These are phyloP conservation scores for Catocala sponsa DNA, from an alignment of 2,888 invertebrate species.

Conservation along the genomic window DNA sequence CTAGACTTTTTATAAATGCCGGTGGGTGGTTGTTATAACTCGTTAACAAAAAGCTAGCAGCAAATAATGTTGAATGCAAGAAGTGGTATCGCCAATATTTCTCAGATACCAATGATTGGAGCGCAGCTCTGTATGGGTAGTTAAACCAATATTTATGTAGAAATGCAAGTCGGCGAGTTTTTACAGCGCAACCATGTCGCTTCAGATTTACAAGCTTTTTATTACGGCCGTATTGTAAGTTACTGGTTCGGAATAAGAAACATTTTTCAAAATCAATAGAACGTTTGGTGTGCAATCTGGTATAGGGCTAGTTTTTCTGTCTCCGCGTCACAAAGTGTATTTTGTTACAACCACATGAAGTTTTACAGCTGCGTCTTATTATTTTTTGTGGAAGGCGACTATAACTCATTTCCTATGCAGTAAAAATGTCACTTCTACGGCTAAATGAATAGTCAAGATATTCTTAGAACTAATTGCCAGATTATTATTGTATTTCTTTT, in stretches of 20 bases:
- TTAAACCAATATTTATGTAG: conserved; percentile 75
- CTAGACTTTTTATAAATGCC: conserved; percentile 14
- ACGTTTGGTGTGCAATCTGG: conserved; percentile 32
- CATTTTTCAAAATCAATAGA: conserved; percentile 37
- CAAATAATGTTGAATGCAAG: conserved; percentile 36
- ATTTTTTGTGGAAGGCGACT: conserved; percentile 54
- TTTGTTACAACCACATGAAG: conserved; percentile 67
- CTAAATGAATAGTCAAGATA: conserved; percentile 59
- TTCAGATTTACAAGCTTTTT: conserved; percentile 54
- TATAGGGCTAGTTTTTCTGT: conserved; percentile 65
- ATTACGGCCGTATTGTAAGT: conserved; percentile 32
- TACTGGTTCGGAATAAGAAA: conserved; percentile 43
- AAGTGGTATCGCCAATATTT: conserved; percentile 48
- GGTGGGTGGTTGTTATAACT: conserved; percentile 20
- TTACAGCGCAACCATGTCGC: conserved; percentile 58
- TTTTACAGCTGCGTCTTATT: conserved; percentile 67
- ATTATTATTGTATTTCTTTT: conserved; percentile 11
- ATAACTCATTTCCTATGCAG: conserved; percentile 67
- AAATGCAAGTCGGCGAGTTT: conserved; percentile 75
- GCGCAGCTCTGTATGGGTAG: conserved; percentile 55
- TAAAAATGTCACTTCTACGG: conserved; percentile 64
- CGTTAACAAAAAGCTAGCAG: conserved; percentile 33
- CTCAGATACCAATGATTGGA: conserved; percentile 55
- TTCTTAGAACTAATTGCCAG: conserved; percentile 53
- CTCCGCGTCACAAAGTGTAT: conserved; percentile 59